phyloP scores from a whole-genome alignment of 1,140 invertebrate species.

The Apis cerana region DNA sequence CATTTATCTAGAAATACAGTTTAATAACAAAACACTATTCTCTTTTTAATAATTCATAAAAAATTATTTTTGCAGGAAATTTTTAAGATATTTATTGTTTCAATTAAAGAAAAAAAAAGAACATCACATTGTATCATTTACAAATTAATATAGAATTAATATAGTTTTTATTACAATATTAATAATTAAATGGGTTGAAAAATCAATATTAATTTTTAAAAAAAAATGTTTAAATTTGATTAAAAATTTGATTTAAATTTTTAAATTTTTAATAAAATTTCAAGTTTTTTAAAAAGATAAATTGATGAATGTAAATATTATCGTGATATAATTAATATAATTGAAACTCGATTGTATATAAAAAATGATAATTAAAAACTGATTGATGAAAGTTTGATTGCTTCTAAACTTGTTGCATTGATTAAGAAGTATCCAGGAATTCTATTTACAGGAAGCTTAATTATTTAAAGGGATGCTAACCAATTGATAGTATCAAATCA shows the following conservation, averaged over 20 bases:
- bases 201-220: not conserved
- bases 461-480: slow-evolving; percentile 8
- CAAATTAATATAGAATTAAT: no score
- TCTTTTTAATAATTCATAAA: not conserved
- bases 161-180: not conserved
- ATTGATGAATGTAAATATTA: not conserved
- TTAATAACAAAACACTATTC: not conserved
- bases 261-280: no score
- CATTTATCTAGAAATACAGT: not conserved
- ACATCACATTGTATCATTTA: no score
- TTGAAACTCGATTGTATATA: not conserved
- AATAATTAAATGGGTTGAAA: not conserved
- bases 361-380: slow-evolving; percentile 5
- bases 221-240: not conserved
- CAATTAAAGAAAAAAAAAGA: no score
- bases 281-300: no score
- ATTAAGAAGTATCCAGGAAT: not conserved
- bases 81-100: not conserved
- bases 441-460: not conserved
- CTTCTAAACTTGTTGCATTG: slow-evolving; percentile 26
- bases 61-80: not conserved
- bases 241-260: no score
- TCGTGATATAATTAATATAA: not conserved
- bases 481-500: not conserved
- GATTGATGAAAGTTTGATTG: slow-evolving; percentile 18